Evolutionary conservation across 2,888 invertebrate genomes (phyloP).

Genomic region (Penaeus monodon): DNA sequence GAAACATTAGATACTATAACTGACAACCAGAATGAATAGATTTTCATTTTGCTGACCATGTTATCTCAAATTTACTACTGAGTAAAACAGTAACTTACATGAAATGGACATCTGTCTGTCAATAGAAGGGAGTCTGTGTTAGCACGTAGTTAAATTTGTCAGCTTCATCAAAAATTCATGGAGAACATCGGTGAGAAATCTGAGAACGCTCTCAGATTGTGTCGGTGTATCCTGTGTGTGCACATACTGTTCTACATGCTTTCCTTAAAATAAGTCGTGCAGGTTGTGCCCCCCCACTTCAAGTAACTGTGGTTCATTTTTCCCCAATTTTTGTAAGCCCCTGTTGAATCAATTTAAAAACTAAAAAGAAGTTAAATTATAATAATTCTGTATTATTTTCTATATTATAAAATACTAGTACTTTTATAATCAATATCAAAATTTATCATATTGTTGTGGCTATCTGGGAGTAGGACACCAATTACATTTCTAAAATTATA

Average conservation of each 20-base stretch:
- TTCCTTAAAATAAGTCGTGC: conserved; percentile 62
- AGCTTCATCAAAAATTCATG: conserved; percentile 60
- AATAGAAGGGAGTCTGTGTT: conserved; percentile 58
- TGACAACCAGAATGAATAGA: background rate
- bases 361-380: background rate
- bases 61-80: too few species aligned
- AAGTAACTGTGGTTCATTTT: conserved; percentile 39
- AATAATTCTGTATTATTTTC: background rate
- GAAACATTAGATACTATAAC: background rate
- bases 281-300: conserved; percentile 60
- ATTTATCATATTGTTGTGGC: background rate
- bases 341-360: conserved; percentile 27
- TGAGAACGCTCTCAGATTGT: conserved; percentile 60
- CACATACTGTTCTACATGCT: conserved; percentile 61
- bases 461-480: too few species aligned
- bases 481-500: background rate
- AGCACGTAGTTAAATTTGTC: conserved; percentile 48
- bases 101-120: conserved; percentile 61
- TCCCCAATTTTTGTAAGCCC: conserved; percentile 58
- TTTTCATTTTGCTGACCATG: background rate
- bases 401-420: background rate
- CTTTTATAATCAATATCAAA: background rate
- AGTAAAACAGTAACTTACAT: conserved; percentile 38
- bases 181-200: conserved; percentile 56
- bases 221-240: conserved; percentile 64